These are phyloP conservation scores for Acropternis orthonyx DNA, from an alignment of 2,797 vertebrate species.

Conservation along the genomic window DNA sequence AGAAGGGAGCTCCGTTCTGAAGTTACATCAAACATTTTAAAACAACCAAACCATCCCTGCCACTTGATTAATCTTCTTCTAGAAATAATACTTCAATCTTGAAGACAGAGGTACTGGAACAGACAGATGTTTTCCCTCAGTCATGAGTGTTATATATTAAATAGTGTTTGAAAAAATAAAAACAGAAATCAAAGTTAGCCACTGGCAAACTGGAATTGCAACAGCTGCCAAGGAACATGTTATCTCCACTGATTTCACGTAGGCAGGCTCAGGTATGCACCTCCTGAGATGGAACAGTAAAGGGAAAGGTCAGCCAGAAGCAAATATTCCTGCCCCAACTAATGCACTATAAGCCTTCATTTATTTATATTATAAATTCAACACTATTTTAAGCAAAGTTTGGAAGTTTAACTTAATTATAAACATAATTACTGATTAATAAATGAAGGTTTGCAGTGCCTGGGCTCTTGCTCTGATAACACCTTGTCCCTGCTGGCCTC, in stretches of 20 bases:
- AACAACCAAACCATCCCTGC: not conserved
- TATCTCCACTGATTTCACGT: not conserved
- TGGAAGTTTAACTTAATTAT: not conserved
- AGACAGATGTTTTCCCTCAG: not conserved
- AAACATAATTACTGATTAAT: not conserved
- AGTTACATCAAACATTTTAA: not conserved
- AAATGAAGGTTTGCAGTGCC: not conserved
- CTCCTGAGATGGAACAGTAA: not conserved
- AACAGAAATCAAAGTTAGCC: not conserved
- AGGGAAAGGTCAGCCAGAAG: not conserved
- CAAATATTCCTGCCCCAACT: not conserved
- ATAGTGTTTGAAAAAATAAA: not conserved
- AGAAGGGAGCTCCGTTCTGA: not conserved
- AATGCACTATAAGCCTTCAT: not conserved
- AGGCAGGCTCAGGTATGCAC: not conserved
- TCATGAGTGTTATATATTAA: not conserved
- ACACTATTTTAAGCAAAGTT: not conserved
- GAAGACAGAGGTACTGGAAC: not conserved
- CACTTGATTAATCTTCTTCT: not conserved
- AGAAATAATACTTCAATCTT: not conserved
- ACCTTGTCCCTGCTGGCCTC: rapidly evolving
- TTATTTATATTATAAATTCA: not conserved
- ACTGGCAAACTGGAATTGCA: not conserved
- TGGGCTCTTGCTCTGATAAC: not conserved
- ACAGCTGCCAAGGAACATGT: not conserved